A percentile compares a stretch with the other conserved stretches of the same genome.
Conservation (phyloP, 2,797 vertebrate genomes). For the Melanotaenia pygmaea region DNA sequence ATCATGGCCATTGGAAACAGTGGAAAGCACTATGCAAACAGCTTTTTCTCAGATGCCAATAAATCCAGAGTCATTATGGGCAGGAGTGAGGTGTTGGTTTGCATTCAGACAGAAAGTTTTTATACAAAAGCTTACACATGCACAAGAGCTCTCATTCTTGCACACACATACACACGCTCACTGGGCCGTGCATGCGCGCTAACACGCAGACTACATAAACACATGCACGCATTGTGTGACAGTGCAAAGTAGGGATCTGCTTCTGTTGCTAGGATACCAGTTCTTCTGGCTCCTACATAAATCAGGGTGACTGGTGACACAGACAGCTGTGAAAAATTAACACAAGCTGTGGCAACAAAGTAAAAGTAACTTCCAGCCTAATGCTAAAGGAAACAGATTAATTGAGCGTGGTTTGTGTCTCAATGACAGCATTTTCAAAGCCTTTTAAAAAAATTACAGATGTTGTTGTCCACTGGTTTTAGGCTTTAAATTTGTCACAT, state of each 20-base stretch:
- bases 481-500: background rate
- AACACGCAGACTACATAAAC: constrained; percentile 26
- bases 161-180: background rate
- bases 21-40: constrained; percentile 65
- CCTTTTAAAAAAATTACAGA: background rate
- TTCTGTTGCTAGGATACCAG: constrained; percentile 82
- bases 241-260: constrained; percentile 68
- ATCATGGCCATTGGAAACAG: constrained; percentile 62
- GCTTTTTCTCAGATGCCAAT: constrained; percentile 62
- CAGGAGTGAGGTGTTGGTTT: constrained; percentile 39
- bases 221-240: constrained; percentile 49
- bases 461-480: background rate
- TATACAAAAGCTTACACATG: constrained; percentile 35
- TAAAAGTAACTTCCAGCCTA: constrained; percentile 59
- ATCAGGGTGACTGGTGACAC: constrained; percentile 74
- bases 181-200: background rate
- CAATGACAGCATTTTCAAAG: background rate
- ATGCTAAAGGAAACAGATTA: constrained; percentile 23
- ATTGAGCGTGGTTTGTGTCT: constrained; percentile 18
- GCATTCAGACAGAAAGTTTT: constrained; percentile 62
- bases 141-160: background rate
- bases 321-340: constrained; percentile 71
- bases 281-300: constrained; percentile 72
- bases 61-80: constrained; percentile 62
- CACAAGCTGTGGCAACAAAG: constrained; percentile 66